A percentile compares a stretch with the other conserved stretches of the same genome.
Evolutionary conservation across 2,113 vertebrate genomes (phyloP).

Genomic region (Zapornia atra): DNA sequence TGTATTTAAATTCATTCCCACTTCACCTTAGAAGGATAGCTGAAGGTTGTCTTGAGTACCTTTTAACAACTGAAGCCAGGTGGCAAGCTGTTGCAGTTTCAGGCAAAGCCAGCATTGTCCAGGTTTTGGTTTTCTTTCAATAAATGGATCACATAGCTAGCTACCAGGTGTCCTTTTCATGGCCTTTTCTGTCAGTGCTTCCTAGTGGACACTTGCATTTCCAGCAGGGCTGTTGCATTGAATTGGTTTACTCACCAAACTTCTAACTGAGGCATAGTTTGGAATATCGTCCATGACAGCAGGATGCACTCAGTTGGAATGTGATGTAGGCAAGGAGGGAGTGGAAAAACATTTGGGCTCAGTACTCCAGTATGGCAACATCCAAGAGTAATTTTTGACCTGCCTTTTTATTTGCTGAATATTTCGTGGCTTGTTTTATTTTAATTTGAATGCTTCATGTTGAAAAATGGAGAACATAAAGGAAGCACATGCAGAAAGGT

Average conservation of each 20-base stretch:
- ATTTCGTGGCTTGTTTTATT: conserved; percentile 29
- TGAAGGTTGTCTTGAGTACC: background rate
- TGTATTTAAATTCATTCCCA: background rate
- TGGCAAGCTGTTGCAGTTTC: background rate
- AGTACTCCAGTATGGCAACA: background rate
- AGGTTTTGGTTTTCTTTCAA: background rate
- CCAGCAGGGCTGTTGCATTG: background rate
- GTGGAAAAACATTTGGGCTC: background rate
- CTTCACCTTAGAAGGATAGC: background rate
- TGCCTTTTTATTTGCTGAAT: background rate
- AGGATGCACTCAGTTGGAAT: background rate
- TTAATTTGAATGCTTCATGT: background rate
- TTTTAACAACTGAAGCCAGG: background rate
- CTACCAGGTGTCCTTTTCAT: background rate
- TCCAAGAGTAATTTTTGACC: background rate
- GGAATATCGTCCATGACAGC: background rate
- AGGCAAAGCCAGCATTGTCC: background rate
- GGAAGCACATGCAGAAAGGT: background rate
- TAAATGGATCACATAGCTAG: background rate
- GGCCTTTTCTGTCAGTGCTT: background rate
- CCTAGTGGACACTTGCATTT: background rate
- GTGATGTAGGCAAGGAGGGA: background rate
- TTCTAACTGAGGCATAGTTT: background rate
- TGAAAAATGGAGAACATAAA: background rate
- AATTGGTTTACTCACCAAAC: background rate